These are phyloP conservation scores for Salvelinus alpinus DNA, from an alignment of 2,113 vertebrate species.

Conservation along the genomic window DNA sequence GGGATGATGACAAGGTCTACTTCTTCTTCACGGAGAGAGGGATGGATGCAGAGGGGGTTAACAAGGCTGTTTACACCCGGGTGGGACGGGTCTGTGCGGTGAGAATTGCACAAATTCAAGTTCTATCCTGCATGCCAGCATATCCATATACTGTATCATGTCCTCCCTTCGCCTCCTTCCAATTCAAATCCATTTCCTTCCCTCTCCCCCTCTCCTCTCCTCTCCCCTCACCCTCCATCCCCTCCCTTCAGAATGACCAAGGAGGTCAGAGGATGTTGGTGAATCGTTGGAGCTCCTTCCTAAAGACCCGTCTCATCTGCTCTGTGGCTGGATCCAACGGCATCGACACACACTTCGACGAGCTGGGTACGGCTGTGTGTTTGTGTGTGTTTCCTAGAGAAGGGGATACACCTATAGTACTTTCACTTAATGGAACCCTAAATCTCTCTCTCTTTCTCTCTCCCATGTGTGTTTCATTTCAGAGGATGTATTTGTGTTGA, in stretches of 20 bases:
- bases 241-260: conserved; percentile 84
- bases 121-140: background rate
- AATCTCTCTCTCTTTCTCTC: conserved; percentile 6
- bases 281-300: conserved; percentile 94
- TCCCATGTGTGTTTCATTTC: conserved; percentile 25
- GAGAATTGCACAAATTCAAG: conserved; percentile 48
- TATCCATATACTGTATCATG: background rate
- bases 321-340: conserved; percentile 90
- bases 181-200: background rate
- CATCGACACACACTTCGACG: conserved; percentile 95
- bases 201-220: background rate
- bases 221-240: conserved; percentile 6
- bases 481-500: conserved; percentile 95
- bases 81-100: conserved; percentile 90
- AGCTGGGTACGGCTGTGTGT: conserved; percentile 79
- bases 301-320: conserved; percentile 91
- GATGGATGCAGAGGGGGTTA: conserved; percentile 76
- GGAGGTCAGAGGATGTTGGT: conserved; percentile 93
- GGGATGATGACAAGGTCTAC: conserved; percentile 93
- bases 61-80: conserved; percentile 83
- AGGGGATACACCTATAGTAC: too few species aligned
- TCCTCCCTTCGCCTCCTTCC: background rate
- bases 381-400: background rate
- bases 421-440: too few species aligned
- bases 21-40: conserved; percentile 97